Evolutionary conservation across 2,888 invertebrate genomes (phyloP).

Genomic region (Eupithecia dodoneata): DNA sequence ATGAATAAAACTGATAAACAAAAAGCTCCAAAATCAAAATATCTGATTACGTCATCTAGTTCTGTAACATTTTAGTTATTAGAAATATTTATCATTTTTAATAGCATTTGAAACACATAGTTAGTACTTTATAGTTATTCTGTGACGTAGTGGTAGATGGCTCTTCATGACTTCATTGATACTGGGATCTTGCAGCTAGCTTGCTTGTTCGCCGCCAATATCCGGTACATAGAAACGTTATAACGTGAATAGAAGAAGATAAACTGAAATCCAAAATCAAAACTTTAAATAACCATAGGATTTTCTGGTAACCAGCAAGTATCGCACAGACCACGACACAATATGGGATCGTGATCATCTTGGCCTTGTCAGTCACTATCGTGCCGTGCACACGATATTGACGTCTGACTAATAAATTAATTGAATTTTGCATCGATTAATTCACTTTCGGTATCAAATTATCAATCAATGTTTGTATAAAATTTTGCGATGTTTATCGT

Average conservation of each 20-base stretch:
- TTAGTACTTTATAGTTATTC: no score
- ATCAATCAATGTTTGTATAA: constrained; percentile 1
- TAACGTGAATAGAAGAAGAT: no score
- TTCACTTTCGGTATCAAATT: constrained; percentile 25
- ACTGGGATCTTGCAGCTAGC: background rate
- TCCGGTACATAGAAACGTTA: no score
- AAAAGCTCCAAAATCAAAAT: background rate
- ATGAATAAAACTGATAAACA: background rate
- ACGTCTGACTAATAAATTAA: constrained; percentile 60
- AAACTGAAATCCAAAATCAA: background rate
- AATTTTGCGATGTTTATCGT: background rate
- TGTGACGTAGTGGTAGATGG: background rate
- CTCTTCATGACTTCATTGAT: background rate
- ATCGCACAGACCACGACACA: constrained; percentile 1
- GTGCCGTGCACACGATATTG: constrained; percentile 47
- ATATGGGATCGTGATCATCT: constrained; percentile 56
- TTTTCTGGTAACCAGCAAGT: background rate
- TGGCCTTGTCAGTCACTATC: constrained; percentile 55
- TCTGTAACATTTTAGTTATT: background rate
- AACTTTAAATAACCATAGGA: background rate
- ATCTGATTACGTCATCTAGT: background rate
- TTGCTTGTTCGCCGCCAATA: background rate
- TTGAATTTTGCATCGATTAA: constrained; percentile 35
- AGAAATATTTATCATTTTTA: background rate
- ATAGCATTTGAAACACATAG: background rate